These are phyloP conservation scores for Scelioninae gen. 2 DNA, from an alignment of 2,888 invertebrate species.

Conservation along the genomic window DNA sequence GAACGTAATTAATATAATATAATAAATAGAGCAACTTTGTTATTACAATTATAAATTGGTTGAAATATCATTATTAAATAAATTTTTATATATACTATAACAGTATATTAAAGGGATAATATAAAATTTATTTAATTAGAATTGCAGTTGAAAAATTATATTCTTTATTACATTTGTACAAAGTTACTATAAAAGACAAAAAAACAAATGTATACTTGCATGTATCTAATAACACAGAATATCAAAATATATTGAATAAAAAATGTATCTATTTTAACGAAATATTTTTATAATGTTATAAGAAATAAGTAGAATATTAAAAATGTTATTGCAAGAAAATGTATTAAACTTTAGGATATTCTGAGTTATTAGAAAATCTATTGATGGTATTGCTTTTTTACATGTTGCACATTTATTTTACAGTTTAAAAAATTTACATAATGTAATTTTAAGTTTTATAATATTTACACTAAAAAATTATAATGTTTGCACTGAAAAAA, in stretches of 20 bases:
- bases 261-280: neutral
- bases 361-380: conserved; percentile 12
- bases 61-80: neutral
- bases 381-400: conserved; percentile 28
- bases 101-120: neutral
- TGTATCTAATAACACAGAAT: conserved; percentile 20
- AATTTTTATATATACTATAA: no score
- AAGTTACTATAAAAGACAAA: conserved; percentile 28
- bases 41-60: neutral
- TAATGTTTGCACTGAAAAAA: conserved; percentile 25
- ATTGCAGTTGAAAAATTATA: conserved; percentile 16
- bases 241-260: neutral
- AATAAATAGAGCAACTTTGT: neutral
- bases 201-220: conserved; percentile 11
- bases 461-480: conserved; percentile 11
- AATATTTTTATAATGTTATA: no score
- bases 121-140: neutral
- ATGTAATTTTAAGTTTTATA: conserved; percentile 37
- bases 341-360: conserved; percentile 9
- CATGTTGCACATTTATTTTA: conserved; percentile 21
- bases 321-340: neutral
- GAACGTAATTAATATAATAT: neutral
- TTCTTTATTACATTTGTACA: conserved; percentile 39
- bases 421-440: conserved; percentile 24
- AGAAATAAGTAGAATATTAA: neutral